A percentile compares a stretch with the other conserved stretches of the same genome.
These are phyloP conservation scores for Metopolophium dirhodum DNA, from an alignment of 1,140 invertebrate species.

Conservation along the genomic window DNA sequence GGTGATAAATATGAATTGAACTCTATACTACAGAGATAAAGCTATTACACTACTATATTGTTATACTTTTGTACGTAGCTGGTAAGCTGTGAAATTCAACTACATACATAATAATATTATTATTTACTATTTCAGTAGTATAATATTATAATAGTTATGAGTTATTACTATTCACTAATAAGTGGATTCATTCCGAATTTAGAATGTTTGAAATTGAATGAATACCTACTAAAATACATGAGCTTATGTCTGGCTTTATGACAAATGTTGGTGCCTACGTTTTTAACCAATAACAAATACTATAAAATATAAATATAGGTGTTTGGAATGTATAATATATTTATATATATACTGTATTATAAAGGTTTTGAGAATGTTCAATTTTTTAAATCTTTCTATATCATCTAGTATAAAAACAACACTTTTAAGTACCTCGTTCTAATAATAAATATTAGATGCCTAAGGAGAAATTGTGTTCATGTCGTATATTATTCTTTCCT, in stretches of 20 bases:
- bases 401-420: neutral
- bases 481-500: slow-evolving; percentile 32
- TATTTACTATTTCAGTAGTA: neutral
- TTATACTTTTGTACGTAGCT: neutral
- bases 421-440: neutral
- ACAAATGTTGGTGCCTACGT: neutral
- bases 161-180: too few species aligned
- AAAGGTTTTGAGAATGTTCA: neutral
- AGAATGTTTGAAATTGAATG: neutral
- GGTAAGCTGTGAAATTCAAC: neutral
- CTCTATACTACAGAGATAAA: neutral
- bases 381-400: neutral
- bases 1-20: neutral
- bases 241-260: neutral
- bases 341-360: neutral
- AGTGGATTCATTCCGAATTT: neutral
- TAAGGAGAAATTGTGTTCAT: neutral
- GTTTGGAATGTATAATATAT: neutral
- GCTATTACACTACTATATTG: neutral
- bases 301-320: neutral
- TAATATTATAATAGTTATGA: neutral
- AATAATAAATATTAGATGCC: slow-evolving; percentile 2
- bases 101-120: neutral
- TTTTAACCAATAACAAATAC: neutral
- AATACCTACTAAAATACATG: neutral